These are phyloP conservation scores for Neodon shergylaensis DNA, from an alignment of 2,113 vertebrate species.

Conservation along the genomic window DNA sequence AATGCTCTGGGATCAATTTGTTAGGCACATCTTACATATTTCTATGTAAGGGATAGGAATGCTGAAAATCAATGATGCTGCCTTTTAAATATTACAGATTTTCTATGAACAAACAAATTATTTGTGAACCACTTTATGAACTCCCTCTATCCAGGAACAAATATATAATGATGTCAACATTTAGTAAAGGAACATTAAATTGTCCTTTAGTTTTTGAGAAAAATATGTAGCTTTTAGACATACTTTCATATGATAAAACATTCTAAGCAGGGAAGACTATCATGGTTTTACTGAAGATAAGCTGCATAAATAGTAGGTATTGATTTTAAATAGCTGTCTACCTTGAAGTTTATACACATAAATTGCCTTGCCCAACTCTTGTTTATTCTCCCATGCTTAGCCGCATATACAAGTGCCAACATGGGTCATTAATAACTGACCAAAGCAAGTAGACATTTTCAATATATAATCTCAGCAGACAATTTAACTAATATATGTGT, in stretches of 20 bases:
- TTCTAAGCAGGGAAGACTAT: constrained; percentile 6
- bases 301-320: neutral
- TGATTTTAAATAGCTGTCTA: neutral
- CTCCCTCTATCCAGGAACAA: neutral
- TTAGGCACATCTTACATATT: neutral
- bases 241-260: neutral
- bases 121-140: neutral
- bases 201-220: neutral
- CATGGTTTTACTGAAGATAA: neutral
- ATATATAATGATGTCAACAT: neutral
- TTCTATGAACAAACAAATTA: neutral
- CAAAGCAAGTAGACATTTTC: neutral
- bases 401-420: neutral
- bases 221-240: neutral
- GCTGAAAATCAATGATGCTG: neutral
- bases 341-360: neutral
- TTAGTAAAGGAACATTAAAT: constrained; percentile 14
- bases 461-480: neutral
- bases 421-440: neutral
- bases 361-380: neutral
- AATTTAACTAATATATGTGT: neutral
- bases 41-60: neutral
- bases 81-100: neutral
- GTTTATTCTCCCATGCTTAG: neutral
- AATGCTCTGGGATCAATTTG: neutral